A percentile compares a stretch with the other conserved stretches of the same genome.
phyloP scores from a whole-genome alignment of 2,888 invertebrate genomes.

The Hanleya hanleyi region DNA sequence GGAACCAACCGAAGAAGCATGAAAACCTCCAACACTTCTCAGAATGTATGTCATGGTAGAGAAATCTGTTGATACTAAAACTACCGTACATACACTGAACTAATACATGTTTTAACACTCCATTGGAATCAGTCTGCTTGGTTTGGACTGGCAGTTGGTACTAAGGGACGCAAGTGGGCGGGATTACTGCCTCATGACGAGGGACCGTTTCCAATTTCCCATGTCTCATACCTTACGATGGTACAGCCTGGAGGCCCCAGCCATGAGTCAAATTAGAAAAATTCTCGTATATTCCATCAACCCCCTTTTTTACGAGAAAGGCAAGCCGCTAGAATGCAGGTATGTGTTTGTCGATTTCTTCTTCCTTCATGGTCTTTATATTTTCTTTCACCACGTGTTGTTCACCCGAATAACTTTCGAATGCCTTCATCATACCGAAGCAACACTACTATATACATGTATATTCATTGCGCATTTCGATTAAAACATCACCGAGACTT shows the following conservation, averaged over 20 bases:
- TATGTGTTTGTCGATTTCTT: background rate
- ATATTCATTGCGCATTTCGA: too few relatives aligned
- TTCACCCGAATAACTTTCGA: too few relatives aligned
- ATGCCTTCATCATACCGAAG: too few relatives aligned
- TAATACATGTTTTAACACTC: background rate
- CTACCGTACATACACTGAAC: background rate
- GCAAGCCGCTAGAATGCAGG: constrained; percentile 33
- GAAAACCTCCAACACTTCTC: too few relatives aligned
- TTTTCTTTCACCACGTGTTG: too few relatives aligned
- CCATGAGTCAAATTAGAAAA: constrained; percentile 43
- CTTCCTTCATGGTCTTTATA: too few relatives aligned
- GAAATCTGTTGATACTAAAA: too few relatives aligned
- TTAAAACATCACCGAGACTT: too few relatives aligned
- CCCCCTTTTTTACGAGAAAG: constrained; percentile 65
- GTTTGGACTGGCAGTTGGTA: constrained; percentile 54
- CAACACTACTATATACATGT: too few relatives aligned
- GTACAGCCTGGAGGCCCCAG: constrained; percentile 48
- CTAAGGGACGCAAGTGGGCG: constrained; percentile 48
- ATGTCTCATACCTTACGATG: constrained; percentile 61
- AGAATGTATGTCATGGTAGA: too few relatives aligned
- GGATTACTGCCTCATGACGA: constrained; percentile 42
- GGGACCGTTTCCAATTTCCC: constrained; percentile 54
- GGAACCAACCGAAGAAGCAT: too few relatives aligned
- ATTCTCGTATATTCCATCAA: constrained; percentile 59
- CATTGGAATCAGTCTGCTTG: constrained; percentile 42